Base-by-base conservation (phyloP, 2,888 invertebrate genomes). In the Drosophila nr. perissopoda region DNA sequence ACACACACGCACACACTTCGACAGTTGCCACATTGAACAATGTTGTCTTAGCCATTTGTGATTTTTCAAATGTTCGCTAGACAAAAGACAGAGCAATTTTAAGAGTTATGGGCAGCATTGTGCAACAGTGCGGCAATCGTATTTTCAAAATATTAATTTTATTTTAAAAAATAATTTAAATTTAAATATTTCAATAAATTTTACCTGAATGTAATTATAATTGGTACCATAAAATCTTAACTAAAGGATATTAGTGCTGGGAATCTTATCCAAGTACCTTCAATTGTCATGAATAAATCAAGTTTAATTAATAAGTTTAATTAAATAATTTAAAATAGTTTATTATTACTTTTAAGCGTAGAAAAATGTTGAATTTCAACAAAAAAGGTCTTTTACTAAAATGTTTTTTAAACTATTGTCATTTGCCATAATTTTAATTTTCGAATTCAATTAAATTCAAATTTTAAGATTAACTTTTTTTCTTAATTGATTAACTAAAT, bases 41-140 rank as follows among this genome's bases (percentile, higher is more conserved):
- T 65, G 49, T 52, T 59, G 58, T 57, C 61, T 64, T 61, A n/a
- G 54, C 49, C 52, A 63, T 64, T 60, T 52, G 66, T 5, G 59
- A 62, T 10, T 42, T 59, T 56, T 63, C 29, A 33, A 27, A 27
- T 6, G 10, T 29, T 54, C 34, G 51, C 5, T 2, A 29, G 31
- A 27, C 42, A 13, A 5, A 40, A n/a, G 21, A 29, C 29, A n/a
- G n/a, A n/a, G 2, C 2, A n/a, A 21, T 59, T 63, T 27, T 25
- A 48, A 34, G 36, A 40, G 56, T 36, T 53, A 38, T 33, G 34
- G 16, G 11, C 46, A n/a, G 27, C 36, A 36, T 48, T 70, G 31
- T 31, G 25, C 33, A 40, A 10, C 18, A 11, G 10, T 42, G 16
- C 21, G 7, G 16, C 6, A 31, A 31, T 18, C 18, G 4, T 29